phyloP scores from a whole-genome alignment of 2,797 vertebrate genomes.

The Monodelphis domestica region DNA sequence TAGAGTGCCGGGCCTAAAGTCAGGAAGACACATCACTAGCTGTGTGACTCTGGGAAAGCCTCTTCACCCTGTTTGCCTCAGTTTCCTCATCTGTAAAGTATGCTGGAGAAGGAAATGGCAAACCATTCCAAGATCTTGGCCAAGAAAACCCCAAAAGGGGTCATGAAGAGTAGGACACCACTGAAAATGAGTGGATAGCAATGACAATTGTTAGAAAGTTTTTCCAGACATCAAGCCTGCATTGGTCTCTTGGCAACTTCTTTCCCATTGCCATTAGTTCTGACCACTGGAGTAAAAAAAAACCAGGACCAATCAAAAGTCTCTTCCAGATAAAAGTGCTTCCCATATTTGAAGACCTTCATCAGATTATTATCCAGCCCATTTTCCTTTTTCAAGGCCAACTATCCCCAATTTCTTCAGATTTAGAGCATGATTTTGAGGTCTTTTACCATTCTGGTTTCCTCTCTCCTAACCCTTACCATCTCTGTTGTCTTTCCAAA shows the following conservation, averaged over 20 bases:
- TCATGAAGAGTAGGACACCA: no score
- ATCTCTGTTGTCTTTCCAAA: background rate
- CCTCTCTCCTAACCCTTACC: background rate
- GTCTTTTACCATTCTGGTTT: background rate
- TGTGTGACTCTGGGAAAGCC: no score
- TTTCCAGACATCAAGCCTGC: background rate
- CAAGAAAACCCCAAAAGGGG: no score
- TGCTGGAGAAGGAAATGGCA: no score
- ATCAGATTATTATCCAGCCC: background rate
- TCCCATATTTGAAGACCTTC: background rate
- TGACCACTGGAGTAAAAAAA: background rate
- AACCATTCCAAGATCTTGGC: no score
- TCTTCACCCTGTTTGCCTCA: no score
- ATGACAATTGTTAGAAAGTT: no score
- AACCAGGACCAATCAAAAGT: background rate
- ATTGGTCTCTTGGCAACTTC: background rate
- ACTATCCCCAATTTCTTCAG: background rate
- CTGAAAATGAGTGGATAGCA: no score
- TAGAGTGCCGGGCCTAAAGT: no score
- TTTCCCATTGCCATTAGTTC: background rate
- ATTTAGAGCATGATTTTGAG: background rate
- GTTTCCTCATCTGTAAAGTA: no score
- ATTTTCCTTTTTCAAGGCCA: background rate
- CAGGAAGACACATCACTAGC: no score
- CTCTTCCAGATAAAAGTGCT: background rate